These are phyloP conservation scores for Urocyon cinereoargenteus DNA, from an alignment of 2,797 vertebrate species.

Conservation along the genomic window DNA sequence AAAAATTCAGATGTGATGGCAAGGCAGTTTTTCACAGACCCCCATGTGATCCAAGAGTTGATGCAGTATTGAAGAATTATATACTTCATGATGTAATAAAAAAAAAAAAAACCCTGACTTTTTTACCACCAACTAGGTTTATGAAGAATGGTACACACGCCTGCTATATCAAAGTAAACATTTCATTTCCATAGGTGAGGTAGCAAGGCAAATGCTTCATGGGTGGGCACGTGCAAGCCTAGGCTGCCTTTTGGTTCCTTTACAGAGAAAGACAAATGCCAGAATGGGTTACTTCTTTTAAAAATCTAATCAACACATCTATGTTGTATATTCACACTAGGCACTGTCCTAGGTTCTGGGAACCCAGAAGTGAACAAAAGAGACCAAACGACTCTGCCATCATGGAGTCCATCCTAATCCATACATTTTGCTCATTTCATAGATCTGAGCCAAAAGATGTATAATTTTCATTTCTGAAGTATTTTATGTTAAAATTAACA, in stretches of 20 bases:
- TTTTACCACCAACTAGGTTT: constrained; percentile 75
- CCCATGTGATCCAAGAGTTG: background rate
- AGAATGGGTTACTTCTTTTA: constrained; percentile 66
- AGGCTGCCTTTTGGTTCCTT: constrained; percentile 68
- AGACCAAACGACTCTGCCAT: background rate
- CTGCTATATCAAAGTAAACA: constrained; percentile 77
- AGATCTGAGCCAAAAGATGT: background rate
- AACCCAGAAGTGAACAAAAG: background rate
- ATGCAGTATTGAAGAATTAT: constrained; percentile 57
- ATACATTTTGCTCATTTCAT: constrained; percentile 17
- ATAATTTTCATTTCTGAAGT: constrained; percentile 51
- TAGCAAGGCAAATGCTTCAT: constrained; percentile 73
- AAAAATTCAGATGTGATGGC: constrained; percentile 68
- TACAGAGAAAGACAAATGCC: constrained; percentile 82
- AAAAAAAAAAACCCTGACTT: background rate
- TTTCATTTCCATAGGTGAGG: constrained; percentile 73
- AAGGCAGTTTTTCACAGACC: constrained; percentile 68
- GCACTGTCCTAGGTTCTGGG: background rate
- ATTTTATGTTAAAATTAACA: constrained; percentile 50
- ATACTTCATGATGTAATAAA: constrained; percentile 48
- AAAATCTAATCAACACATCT: background rate
- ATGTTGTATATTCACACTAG: background rate
- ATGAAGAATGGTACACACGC: constrained; percentile 78
- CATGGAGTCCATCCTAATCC: background rate
- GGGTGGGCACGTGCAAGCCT: constrained; percentile 60